Evolutionary conservation across 2,113 vertebrate genomes (phyloP), one percentile per base, ranked within the genome.

Genomic region (Dromas ardeola): DNA sequence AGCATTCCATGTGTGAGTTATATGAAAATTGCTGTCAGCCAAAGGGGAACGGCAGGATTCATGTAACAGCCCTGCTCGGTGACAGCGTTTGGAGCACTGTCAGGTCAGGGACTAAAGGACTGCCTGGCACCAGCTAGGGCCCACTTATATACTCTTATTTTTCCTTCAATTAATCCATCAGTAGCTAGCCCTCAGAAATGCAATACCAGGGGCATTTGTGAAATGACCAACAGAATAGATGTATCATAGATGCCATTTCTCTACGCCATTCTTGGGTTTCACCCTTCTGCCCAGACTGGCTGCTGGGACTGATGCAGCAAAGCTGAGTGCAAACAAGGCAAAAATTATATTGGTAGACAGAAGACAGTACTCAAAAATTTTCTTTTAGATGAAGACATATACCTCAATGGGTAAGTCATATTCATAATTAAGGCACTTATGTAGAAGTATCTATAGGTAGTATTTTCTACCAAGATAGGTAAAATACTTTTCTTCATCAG

Each of bases 121-220:
- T 80, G 56, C 30, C 76, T 86, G 92, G 79, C 86, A 97, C 56
- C 89, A 95, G 55, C 81, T 63, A 85, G 43, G 23, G 76, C 81
- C 62, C 80, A 52, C n/a, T 93, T 85, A 18, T 9, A 20, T 40
- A 45, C 45, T 94, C 45, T 62, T 94, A 71, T 70, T 97, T 92
- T 92, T 78, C 73, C 77, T 96, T 91, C 85, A 88, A 49, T 89
- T 87, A 91, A 93, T 95, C 67, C 70, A 72, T 30, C 61, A 52
- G 47, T 76, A 71, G 27, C 69, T 91, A 81, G 47, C 27, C 27
- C 73, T 95, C 88, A 66, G 93, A 92, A 94, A 91, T 38, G 21
- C 67, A 93, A 95, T 79, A 87, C 56, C 71, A 79, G 76, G n/a
- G 20, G 23, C 53, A 89, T 50, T 82, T 88, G 73, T 92, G 81